A percentile compares a stretch with the other conserved stretches of the same genome.
Evolutionary conservation across 2,888 invertebrate genomes (phyloP).

Genomic region (Athetis lepigone): DNA sequence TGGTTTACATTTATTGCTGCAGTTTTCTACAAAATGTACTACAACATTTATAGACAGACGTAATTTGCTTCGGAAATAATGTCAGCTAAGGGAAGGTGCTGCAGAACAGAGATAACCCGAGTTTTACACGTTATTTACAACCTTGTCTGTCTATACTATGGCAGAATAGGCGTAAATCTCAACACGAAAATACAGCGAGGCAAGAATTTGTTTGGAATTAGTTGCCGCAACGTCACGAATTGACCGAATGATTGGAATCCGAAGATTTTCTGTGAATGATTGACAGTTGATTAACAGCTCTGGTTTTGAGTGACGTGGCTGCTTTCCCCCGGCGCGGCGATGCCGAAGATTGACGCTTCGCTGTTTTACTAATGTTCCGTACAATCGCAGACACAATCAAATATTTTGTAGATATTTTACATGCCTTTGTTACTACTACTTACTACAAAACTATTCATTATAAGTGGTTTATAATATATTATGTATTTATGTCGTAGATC

Average conservation of each 20-base stretch:
- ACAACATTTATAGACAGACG: constrained; percentile 2
- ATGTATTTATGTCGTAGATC: too few relatives aligned
- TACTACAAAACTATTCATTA: too few relatives aligned
- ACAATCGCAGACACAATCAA: constrained; percentile 25
- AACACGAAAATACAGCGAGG: constrained; percentile 12
- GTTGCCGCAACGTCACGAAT: constrained; percentile 12
- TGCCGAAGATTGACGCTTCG: constrained; percentile 14
- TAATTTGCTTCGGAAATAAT: constrained; percentile 30
- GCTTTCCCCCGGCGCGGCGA: constrained; percentile 1
- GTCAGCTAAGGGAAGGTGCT: constrained; percentile 2
- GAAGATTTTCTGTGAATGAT: constrained; percentile 47
- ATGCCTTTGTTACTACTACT: too few relatives aligned
- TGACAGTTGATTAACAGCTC: constrained; percentile 39
- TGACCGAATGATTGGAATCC: constrained; percentile 22
- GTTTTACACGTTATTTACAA: constrained; percentile 43
- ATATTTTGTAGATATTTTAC: too few relatives aligned
- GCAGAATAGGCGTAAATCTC: constrained; percentile 18
- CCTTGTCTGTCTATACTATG: constrained; percentile 38
- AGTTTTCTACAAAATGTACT: background rate
- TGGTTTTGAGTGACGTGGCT: constrained; percentile 30
- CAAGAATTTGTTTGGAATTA: constrained; percentile 26
- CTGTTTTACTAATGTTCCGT: constrained; percentile 14
- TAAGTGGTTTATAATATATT: too few relatives aligned
- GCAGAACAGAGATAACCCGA: constrained; percentile 33
- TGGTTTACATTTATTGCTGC: constrained; percentile 13